These are phyloP conservation scores for Pollenia amentaria DNA, from an alignment of 2,888 invertebrate genomes.

Conservation along the genomic window DNA sequence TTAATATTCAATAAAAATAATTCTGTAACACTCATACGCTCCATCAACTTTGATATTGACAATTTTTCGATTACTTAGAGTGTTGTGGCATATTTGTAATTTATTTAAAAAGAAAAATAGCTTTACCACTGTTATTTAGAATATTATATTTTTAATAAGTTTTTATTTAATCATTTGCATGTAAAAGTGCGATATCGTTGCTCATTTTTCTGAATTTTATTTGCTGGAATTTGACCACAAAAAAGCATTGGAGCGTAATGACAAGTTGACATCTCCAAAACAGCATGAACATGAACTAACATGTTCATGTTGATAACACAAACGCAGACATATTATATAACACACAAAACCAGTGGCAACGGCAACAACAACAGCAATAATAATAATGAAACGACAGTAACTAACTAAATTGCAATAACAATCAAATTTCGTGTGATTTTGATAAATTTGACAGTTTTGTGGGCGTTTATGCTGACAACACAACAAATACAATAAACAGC, in stretches of 20 bases:
- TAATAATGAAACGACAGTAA: constrained; percentile 34
- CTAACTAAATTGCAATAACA: constrained; percentile 73
- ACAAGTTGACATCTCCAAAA: constrained; percentile 74
- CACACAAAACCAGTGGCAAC: constrained; percentile 29
- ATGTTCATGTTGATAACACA: constrained; percentile 69
- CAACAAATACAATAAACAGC: constrained; percentile 76
- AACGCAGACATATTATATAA: not conserved
- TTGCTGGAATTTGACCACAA: constrained; percentile 68
- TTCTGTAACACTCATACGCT: constrained; percentile 40
- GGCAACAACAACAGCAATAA: constrained; percentile 8
- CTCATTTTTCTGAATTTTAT: not conserved
- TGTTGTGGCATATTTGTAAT: not conserved
- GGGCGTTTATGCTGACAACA: constrained; percentile 82
- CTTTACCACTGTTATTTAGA: constrained; percentile 8
- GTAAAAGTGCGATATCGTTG: constrained; percentile 25
- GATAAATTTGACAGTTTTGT: constrained; percentile 83
- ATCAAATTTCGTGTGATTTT: constrained; percentile 80
- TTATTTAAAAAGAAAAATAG: constrained; percentile 14
- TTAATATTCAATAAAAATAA: constrained; percentile 40
- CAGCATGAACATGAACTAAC: constrained; percentile 71
- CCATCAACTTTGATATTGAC: constrained; percentile 14
- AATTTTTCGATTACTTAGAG: constrained; percentile 26
- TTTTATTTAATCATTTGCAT: constrained; percentile 58
- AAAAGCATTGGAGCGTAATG: constrained; percentile 73
- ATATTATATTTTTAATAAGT: constrained; percentile 55